phyloP scores from a whole-genome alignment of 2,888 invertebrate genomes.

The Synanthedon myopaeformis region DNA sequence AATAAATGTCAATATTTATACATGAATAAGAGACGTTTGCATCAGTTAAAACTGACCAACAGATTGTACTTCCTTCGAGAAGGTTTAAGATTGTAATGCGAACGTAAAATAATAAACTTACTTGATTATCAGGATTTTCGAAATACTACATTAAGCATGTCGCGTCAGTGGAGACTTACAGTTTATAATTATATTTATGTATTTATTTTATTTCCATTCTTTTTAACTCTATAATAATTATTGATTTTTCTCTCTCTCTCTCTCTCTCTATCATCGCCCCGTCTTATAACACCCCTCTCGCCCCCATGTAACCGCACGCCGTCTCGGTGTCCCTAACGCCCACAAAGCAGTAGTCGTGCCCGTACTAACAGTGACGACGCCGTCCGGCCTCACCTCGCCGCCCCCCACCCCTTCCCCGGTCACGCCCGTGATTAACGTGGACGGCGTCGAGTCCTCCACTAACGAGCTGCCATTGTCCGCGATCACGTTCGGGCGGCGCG shows the following conservation, averaged over 20 bases:
- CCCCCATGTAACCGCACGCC: conserved; percentile 34
- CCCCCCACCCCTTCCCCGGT: conserved; percentile 32
- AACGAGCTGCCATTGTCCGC: conserved; percentile 77
- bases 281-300: conserved; percentile 34
- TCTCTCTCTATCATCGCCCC: conserved; percentile 36
- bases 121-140: no score
- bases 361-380: conserved; percentile 24
- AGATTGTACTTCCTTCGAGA: no score
- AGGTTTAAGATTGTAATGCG: no score
- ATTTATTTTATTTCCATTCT: conserved; percentile 32
- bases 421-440: conserved; percentile 50
- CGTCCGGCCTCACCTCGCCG: conserved; percentile 20
- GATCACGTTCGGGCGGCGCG: conserved; percentile 48
- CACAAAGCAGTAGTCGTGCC: conserved; percentile 15
- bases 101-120: no score
- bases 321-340: conserved; percentile 9
- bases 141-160: no score
- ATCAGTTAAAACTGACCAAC: no score
- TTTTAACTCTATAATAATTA: conserved; percentile 18
- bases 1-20: no score
- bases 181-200: conserved; percentile 3
- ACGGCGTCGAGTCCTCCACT: conserved; percentile 71
- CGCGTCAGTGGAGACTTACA: no score
- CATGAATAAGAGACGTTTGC: no score
- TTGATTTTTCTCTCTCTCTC: conserved; percentile 29